Conservation (phyloP, 2,113 vertebrate species). For the Vombatus ursinus region DNA sequence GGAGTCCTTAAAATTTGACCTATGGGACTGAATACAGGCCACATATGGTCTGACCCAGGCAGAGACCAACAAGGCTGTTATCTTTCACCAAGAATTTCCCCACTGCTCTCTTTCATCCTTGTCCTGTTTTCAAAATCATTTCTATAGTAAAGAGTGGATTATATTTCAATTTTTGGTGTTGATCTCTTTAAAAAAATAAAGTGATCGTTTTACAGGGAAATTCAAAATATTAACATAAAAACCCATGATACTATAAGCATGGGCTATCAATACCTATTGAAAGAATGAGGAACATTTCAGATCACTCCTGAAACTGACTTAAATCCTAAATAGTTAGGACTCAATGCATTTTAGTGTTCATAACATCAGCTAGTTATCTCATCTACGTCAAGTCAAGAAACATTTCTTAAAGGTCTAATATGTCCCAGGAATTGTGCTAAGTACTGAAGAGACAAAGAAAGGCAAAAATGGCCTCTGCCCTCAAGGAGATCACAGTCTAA, state of each 20-base stretch:
- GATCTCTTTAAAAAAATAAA: slow-evolving; percentile 68
- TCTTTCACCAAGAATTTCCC: slow-evolving; percentile 1
- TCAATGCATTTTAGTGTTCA: slow-evolving; percentile 7
- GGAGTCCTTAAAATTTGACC: not conserved
- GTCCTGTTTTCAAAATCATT: slow-evolving; percentile 55
- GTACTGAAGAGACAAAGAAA: not conserved
- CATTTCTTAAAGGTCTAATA: too few species aligned
- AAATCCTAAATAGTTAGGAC: slow-evolving; percentile 11
- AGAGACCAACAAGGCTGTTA: too few species aligned
- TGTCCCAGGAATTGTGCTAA: not conserved
- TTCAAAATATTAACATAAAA: slow-evolving; percentile 62
- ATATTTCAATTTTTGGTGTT: slow-evolving; percentile 58
- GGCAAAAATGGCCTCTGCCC: not conserved
- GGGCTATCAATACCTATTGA: slow-evolving; percentile 42
- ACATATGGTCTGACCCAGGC: not conserved
- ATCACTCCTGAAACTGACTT: slow-evolving; percentile 30
- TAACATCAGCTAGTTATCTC: slow-evolving; percentile 20
- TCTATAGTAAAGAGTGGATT: slow-evolving; percentile 55
- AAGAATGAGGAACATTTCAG: not conserved
- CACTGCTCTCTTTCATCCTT: slow-evolving; percentile 25
- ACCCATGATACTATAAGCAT: slow-evolving; percentile 49
- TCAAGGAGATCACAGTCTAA: not conserved
- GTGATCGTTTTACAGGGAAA: slow-evolving; percentile 63
- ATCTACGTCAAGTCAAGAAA: not conserved
- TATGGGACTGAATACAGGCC: not conserved